Conservation (phyloP, 2,113 vertebrate genomes). For the Sialia sialis region DNA sequence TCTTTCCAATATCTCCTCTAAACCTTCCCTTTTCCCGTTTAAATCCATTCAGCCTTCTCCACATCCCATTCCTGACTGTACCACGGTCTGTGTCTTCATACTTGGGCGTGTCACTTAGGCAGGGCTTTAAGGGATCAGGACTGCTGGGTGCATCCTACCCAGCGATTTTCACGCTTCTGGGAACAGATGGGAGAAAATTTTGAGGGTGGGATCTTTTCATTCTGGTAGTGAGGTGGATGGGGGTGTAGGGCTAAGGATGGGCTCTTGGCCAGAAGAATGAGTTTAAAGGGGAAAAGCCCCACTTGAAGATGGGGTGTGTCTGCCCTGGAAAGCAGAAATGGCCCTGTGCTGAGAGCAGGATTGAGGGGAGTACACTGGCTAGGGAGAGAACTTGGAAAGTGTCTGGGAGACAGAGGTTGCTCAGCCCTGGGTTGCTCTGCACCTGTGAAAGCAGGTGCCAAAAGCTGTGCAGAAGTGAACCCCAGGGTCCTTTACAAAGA, state of each 20-base stretch:
- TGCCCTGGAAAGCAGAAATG: background rate
- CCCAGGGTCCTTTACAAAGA: background rate
- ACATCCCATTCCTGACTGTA: background rate
- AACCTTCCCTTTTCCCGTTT: background rate
- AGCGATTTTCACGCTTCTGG: background rate
- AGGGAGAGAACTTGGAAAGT: background rate
- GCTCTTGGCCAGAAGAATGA: background rate
- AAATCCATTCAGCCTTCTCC: background rate
- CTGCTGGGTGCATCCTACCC: rapidly evolving
- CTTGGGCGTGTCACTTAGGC: background rate
- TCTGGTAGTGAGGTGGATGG: background rate
- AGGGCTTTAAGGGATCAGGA: background rate
- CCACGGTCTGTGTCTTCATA: rapidly evolving
- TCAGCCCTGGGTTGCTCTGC: background rate
- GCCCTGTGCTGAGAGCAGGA: background rate
- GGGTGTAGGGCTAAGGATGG: background rate
- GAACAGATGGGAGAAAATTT: background rate
- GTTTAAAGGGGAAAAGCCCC: background rate
- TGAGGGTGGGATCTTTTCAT: background rate
- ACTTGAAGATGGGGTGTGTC: background rate
- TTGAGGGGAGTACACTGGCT: rapidly evolving
- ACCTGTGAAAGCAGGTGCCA: background rate
- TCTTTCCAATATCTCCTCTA: background rate
- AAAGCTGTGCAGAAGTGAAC: background rate
- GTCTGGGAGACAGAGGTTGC: background rate